Percentiles rank a stretch among this genome's conserved stretches.
These are phyloP conservation scores for Atherix ibis DNA, from an alignment of 2,888 invertebrate species.

Conservation along the genomic window DNA sequence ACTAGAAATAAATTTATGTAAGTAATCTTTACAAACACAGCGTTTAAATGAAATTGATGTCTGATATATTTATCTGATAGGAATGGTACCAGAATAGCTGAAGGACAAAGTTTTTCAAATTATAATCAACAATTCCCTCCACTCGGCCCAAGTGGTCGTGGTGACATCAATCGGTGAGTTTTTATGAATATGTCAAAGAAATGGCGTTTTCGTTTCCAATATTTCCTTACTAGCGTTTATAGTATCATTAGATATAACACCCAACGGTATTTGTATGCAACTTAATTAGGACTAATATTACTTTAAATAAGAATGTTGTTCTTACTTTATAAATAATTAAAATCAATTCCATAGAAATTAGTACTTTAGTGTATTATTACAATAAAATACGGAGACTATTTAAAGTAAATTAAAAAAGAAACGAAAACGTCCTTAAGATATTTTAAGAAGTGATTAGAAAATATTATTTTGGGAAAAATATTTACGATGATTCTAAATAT, in stretches of 20 bases:
- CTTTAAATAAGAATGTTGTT: too few species aligned
- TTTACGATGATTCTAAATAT: conserved; percentile 1
- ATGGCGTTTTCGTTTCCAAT: conserved; percentile 5
- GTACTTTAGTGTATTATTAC: too few species aligned
- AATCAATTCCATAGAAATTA: too few species aligned
- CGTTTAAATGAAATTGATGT: too few species aligned
- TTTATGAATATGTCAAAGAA: not conserved
- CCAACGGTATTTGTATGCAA: too few species aligned
- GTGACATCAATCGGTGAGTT: conserved; percentile 20
- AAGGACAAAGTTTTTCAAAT: conserved; percentile 8
- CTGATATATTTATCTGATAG: too few species aligned
- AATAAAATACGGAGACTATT: too few species aligned
- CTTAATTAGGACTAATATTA: too few species aligned
- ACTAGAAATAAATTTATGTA: conserved; percentile 9
- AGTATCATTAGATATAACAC: not conserved
- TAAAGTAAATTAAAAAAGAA: not conserved
- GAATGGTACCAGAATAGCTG: conserved; percentile 11
- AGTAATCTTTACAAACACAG: not conserved
- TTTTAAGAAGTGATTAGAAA: too few species aligned
- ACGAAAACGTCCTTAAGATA: not conserved
- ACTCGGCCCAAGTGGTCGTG: conserved; percentile 12
- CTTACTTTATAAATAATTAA: too few species aligned
- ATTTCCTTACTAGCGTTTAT: not conserved
- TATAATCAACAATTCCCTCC: conserved; percentile 11
- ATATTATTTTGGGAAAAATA: not conserved